phyloP scores from a whole-genome alignment of 1,140 invertebrate species.

The Eueides isabella region DNA sequence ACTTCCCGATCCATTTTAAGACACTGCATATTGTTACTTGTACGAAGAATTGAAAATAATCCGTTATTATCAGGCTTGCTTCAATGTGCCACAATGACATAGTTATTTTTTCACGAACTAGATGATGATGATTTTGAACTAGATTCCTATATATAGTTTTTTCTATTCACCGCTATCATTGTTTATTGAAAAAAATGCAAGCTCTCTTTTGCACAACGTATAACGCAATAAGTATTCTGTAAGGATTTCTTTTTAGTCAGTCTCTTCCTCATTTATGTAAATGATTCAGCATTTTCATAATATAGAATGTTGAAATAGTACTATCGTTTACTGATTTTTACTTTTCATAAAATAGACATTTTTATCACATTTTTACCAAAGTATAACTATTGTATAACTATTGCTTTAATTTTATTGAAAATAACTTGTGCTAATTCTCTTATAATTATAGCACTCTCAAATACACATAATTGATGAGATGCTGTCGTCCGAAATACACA shows the following conservation, averaged over 20 bases:
- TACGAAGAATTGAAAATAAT: too few species aligned
- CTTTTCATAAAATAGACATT: background rate
- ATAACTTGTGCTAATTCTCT: too few species aligned
- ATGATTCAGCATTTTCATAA: constrained; percentile 7
- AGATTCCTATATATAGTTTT: too few species aligned
- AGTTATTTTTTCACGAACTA: too few species aligned
- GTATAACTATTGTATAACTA: too few species aligned
- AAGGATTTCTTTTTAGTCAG: background rate
- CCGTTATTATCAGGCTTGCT: too few species aligned
- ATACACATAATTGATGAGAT: background rate
- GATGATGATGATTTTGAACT: too few species aligned
- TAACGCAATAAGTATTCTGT: background rate
- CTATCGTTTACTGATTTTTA: background rate
- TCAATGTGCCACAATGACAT: too few species aligned
- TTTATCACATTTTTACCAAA: background rate
- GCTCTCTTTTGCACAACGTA: background rate
- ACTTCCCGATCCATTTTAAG: too few species aligned
- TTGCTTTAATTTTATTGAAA: too few species aligned
- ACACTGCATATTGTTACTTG: too few species aligned
- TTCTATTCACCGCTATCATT: background rate
- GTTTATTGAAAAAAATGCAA: background rate
- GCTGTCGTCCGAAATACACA: background rate
- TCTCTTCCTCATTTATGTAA: background rate
- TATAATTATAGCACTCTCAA: background rate
- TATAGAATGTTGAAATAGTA: background rate